Conservation (phyloP, 2,888 invertebrate species). For the Petrophora chlorosata region DNA sequence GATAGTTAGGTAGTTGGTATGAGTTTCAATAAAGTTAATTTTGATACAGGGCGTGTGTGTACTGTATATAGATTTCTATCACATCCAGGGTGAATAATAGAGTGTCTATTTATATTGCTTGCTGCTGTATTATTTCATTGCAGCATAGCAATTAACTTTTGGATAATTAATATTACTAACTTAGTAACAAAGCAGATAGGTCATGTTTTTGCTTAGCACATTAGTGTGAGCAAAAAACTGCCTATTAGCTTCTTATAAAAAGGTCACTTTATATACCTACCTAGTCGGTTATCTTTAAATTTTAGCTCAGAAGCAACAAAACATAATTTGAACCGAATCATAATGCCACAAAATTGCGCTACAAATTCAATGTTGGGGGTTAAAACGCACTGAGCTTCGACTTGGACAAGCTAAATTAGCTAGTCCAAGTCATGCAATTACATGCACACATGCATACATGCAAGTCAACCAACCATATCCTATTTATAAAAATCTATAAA, state of each 20-base stretch:
- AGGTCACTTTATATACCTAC: no score
- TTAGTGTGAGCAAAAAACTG: slow-evolving; percentile 19
- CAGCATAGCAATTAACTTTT: slow-evolving; percentile 12
- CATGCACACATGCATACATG: no score
- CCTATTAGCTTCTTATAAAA: slow-evolving; percentile 11
- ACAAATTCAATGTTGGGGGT: slow-evolving; percentile 19
- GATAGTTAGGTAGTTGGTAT: slow-evolving; percentile 10
- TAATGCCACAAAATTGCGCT: slow-evolving; percentile 10
- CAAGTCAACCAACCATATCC: no score
- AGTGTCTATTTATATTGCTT: background rate
- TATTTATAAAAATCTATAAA: no score
- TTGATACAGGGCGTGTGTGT: slow-evolving; percentile 4
- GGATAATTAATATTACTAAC: slow-evolving; percentile 7
- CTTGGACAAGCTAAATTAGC: no score
- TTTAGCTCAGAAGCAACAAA: background rate
- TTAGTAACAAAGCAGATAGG: slow-evolving; percentile 8
- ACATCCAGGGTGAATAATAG: background rate
- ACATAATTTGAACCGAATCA: background rate
- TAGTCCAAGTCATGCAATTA: no score
- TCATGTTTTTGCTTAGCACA: slow-evolving; percentile 20
- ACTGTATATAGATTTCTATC: slow-evolving; percentile 1
- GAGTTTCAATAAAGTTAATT: slow-evolving; percentile 11
- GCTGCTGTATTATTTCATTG: slow-evolving; percentile 3
- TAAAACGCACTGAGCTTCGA: background rate
- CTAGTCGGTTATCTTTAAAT: no score